phyloP scores from a whole-genome alignment of 2,113 vertebrate species.

The Xiphias gladius region DNA sequence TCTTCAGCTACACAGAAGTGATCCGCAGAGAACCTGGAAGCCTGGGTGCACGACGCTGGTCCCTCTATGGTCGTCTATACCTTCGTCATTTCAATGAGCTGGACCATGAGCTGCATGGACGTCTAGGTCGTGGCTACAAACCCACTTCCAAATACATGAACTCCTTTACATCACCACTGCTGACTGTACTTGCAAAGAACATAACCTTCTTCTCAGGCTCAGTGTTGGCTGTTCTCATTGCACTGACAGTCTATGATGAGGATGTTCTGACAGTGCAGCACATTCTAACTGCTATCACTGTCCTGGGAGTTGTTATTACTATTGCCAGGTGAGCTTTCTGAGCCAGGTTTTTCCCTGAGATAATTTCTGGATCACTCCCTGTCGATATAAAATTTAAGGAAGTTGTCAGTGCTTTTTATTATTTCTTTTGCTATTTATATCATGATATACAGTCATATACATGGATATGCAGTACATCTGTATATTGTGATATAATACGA shows the following conservation, averaged over 20 bases:
- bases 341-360: neutral
- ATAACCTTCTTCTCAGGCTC: conserved; percentile 98
- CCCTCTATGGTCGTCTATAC: conserved; percentile 94
- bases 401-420: neutral
- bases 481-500: neutral
- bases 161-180: conserved; percentile 95
- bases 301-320: conserved; percentile 94
- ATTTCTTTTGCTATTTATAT: neutral
- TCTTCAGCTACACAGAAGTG: conserved; percentile 98
- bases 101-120: conserved; percentile 94
- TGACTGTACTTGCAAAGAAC: conserved; percentile 96
- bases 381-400: neutral
- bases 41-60: conserved; percentile 97
- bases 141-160: conserved; percentile 99
- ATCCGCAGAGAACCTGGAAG: conserved; percentile 96
- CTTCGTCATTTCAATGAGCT: conserved; percentile 98
- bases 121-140: conserved; percentile 96
- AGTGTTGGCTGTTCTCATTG: conserved; percentile 96
- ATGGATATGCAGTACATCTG: neutral
- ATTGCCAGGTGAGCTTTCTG: conserved; percentile 90
- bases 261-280: conserved; percentile 97
- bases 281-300: conserved; percentile 95
- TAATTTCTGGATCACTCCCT: neutral
- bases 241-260: conserved; percentile 97
- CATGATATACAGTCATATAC: neutral